Conservation (phyloP, 2,888 invertebrate species). For the Mythimna impura region DNA sequence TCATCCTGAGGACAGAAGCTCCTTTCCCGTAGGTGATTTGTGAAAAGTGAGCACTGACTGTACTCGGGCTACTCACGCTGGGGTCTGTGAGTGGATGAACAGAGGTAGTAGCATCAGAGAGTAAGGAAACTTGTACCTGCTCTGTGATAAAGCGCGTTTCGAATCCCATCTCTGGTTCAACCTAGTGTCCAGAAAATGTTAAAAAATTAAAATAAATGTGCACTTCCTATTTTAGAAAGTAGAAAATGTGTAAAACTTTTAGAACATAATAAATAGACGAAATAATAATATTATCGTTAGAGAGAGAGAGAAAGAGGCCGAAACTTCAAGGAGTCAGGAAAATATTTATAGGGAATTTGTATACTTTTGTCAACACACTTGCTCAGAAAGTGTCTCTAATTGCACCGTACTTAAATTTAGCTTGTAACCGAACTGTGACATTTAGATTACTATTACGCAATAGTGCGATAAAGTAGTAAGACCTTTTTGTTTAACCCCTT, state of each 20-base stretch:
- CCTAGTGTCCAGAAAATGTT: conserved; percentile 67
- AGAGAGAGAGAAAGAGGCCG: too few species aligned
- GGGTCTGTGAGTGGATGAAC: conserved; percentile 91
- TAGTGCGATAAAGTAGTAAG: too few species aligned
- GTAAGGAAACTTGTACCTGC: conserved; percentile 92
- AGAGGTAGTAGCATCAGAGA: conserved; percentile 88
- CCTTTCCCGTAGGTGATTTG: conserved; percentile 93
- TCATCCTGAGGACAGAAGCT: conserved; percentile 92
- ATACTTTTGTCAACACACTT: not conserved
- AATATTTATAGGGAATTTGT: not conserved
- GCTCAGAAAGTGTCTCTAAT: not conserved
- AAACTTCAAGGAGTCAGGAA: not conserved
- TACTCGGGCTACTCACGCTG: conserved; percentile 88
- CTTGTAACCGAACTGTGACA: too few species aligned
- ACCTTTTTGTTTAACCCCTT: too few species aligned
- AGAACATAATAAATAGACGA: not conserved
- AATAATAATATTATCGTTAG: too few species aligned
- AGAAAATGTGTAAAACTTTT: not conserved
- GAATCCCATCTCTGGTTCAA: conserved; percentile 79
- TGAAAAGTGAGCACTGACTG: conserved; percentile 92
- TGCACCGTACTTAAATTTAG: too few species aligned
- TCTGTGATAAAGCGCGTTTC: conserved; percentile 91
- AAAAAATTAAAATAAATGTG: not conserved
- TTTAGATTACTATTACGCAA: too few species aligned
- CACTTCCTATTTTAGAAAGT: not conserved